Percentiles rank a stretch among this genome's conserved stretches.
phyloP scores from a whole-genome alignment of 2,888 invertebrate genomes.

The Cosmopolites sordidus region DNA sequence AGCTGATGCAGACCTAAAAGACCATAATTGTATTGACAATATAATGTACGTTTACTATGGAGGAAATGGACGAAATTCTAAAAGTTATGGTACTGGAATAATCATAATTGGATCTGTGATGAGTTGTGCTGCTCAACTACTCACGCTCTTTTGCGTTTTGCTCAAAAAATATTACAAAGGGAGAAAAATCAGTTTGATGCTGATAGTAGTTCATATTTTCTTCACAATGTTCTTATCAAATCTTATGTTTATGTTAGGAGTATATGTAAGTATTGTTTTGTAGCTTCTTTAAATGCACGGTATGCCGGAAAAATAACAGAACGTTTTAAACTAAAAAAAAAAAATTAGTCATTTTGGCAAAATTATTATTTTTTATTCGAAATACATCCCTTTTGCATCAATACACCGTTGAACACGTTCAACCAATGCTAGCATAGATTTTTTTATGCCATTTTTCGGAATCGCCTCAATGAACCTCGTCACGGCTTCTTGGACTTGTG shows the following conservation, averaged over 20 bases:
- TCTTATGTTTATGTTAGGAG: slow-evolving; percentile 61
- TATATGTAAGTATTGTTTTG: slow-evolving; percentile 58
- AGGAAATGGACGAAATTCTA: slow-evolving; percentile 51
- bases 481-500: no score
- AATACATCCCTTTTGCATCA: no score
- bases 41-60: slow-evolving; percentile 69
- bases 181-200: slow-evolving; percentile 47
- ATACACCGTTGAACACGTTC: no score
- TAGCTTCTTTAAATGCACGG: no score
- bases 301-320: no score
- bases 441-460: no score
- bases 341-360: no score
- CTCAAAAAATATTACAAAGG: slow-evolving; percentile 42
- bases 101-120: slow-evolving; percentile 50
- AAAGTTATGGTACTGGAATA: slow-evolving; percentile 53
- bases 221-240: slow-evolving; percentile 59
- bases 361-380: no score
- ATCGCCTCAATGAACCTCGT: no score
- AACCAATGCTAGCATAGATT: no score
- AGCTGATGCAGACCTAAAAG: slow-evolving; percentile 62
- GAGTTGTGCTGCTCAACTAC: slow-evolving; percentile 51
- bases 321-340: no score
- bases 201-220: slow-evolving; percentile 60
- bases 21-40: slow-evolving; percentile 68
- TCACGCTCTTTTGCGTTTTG: slow-evolving; percentile 49